A percentile compares a stretch with the other conserved stretches of the same genome.
Evolutionary conservation across 2,888 invertebrate species (phyloP).

Genomic region (Anaspis maculata): DNA sequence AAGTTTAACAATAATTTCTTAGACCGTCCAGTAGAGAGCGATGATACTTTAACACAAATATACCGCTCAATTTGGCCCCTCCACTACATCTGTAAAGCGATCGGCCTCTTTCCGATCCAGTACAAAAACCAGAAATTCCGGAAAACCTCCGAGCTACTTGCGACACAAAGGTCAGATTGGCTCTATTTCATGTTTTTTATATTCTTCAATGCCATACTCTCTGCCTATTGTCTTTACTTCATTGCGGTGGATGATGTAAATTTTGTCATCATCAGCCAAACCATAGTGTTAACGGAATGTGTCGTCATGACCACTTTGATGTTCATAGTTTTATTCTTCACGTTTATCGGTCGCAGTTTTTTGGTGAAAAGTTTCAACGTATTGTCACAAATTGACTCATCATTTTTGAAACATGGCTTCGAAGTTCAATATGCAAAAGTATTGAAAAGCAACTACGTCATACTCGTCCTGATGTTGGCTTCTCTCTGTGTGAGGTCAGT

Average conservation of each 20-base stretch:
- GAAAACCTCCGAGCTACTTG: background rate
- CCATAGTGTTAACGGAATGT: constrained; percentile 11
- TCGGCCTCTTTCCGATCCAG: background rate
- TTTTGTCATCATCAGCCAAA: constrained; percentile 8
- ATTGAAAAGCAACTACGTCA: constrained; percentile 14
- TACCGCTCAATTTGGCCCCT: background rate
- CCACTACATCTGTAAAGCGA: background rate
- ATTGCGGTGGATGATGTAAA: constrained; percentile 10
- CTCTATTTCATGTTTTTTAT: constrained; percentile 14
- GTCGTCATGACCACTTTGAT: constrained; percentile 9
- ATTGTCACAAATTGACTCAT: constrained; percentile 20
- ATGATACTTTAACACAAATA: no score
- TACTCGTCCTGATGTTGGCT: constrained; percentile 1
- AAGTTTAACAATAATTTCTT: no score
- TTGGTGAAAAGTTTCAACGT: constrained; percentile 10
- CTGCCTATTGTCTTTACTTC: constrained; percentile 11
- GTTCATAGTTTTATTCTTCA: constrained; percentile 9
- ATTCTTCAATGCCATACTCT: constrained; percentile 8
- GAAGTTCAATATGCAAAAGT: constrained; percentile 17
- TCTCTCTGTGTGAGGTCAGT: constrained; percentile 12
- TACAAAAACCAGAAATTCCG: background rate
- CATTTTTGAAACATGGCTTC: constrained; percentile 15
- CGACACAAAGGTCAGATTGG: constrained; percentile 13
- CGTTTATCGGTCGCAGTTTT: constrained; percentile 12
- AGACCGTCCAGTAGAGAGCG: no score